Evolutionary conservation across 2,888 invertebrate species (phyloP).

Genomic region (Zygothrica quintamaculata): DNA sequence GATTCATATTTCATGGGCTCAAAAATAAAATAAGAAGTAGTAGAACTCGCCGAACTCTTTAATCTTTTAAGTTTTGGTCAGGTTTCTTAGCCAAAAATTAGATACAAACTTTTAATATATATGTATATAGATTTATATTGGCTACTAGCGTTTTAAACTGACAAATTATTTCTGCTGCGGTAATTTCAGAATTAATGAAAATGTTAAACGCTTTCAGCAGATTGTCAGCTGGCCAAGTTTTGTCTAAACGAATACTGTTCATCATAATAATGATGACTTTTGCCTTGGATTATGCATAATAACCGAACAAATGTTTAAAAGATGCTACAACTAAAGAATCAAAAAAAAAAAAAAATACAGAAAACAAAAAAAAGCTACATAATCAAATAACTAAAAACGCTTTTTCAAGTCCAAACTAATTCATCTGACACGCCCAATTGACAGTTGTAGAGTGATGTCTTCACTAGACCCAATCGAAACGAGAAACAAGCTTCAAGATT

Average conservation of each 20-base stretch:
- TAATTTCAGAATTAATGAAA: constrained; percentile 62
- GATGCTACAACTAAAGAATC: constrained; percentile 3
- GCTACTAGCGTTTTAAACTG: constrained; percentile 5
- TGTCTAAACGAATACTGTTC: constrained; percentile 9
- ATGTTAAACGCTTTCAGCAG: constrained; percentile 71
- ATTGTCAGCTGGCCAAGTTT: constrained; percentile 49
- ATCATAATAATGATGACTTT: constrained; percentile 36
- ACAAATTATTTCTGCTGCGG: constrained; percentile 36
- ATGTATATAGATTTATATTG: constrained; percentile 1
- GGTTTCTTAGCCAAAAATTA: constrained; percentile 4
- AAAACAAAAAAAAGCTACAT: no score
- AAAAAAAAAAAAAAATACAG: no score
- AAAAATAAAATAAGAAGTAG: no score
- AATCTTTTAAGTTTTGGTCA: constrained; percentile 30
- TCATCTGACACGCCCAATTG: constrained; percentile 50
- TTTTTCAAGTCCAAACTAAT: constrained; percentile 37
- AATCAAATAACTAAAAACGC: constrained; percentile 23
- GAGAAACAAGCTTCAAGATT: no score
- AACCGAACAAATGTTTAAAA: background rate
- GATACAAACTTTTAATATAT: background rate
- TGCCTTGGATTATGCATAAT: constrained; percentile 48
- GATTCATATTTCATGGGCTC: constrained; percentile 48
- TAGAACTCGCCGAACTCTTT: constrained; percentile 4
- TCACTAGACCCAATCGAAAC: constrained; percentile 24
- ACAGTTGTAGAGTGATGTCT: constrained; percentile 53